Evolutionary conservation across 2,113 vertebrate genomes (phyloP), one percentile per base, ranked within the genome.

Genomic region (Ammodytes marinus): DNA sequence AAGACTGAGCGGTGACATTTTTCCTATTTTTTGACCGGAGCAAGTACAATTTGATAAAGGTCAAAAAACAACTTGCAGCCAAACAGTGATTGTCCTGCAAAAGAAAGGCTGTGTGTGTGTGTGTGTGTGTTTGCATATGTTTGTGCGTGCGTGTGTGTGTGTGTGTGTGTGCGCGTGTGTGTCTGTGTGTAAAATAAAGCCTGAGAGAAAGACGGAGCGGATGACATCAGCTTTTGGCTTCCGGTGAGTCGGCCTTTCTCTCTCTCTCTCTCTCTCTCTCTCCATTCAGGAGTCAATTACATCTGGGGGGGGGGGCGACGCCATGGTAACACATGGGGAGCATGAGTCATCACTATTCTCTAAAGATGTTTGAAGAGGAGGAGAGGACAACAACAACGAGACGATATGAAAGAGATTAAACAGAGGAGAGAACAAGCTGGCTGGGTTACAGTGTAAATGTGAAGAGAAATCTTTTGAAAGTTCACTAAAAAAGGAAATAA

Each of bases 341-440:
- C 69, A 53, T 94, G 94, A 95, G 83, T 95, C 93, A 95, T 92
- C 88, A 89, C 69, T 90, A 77, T 80, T 87, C 79, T 88, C 73
- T 66, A 88, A 89, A 66, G 47, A 46, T 4, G 69, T 83, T 80
- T 79, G 19, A 42, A 49, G 5, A 12, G 10, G 35, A 82, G 15
- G 6, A 2, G 3, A 37, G 52, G 37, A 2, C 37, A 4, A 14
- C 6, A 1, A 40, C 40, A n/a, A 13, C 9, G 19, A 7, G 12
- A 13, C n/a, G 3, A 19, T 3, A 15, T 15, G 8, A 35, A 0
- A 47, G 3, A 39, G 13, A 69, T 53, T 2, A 37, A 27, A 37
- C 9, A n/a, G 2, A 14, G 2, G 11, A 46, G 4, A 47, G 14
- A 2, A 52, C 5, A n/a, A 53, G 13, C 27, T 27, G 27, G 27